These are phyloP conservation scores for Meiosimyza platycephala DNA, from an alignment of 2,888 invertebrate genomes.

Conservation along the genomic window DNA sequence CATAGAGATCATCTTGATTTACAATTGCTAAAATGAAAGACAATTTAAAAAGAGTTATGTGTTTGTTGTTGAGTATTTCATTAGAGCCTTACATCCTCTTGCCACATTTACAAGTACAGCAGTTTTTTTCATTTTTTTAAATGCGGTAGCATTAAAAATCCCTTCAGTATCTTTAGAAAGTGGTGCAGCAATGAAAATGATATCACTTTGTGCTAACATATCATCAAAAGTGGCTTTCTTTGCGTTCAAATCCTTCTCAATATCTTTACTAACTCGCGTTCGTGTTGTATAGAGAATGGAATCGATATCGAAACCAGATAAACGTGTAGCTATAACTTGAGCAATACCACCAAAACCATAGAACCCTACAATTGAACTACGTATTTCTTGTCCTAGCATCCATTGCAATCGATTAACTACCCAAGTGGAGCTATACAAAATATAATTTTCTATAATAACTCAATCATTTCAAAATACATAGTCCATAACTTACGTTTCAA, in stretches of 20 bases:
- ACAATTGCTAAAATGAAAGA: slow-evolving; percentile 70
- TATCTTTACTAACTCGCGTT: slow-evolving; percentile 70
- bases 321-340: slow-evolving; percentile 77
- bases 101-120: slow-evolving; percentile 80
- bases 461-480: too few relatives aligned
- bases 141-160: slow-evolving; percentile 76
- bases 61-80: background rate
- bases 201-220: slow-evolving; percentile 77
- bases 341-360: slow-evolving; percentile 87
- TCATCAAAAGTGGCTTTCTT: slow-evolving; percentile 74
- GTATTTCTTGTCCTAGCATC: slow-evolving; percentile 83
- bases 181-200: slow-evolving; percentile 76
- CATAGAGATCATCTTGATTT: slow-evolving; percentile 83
- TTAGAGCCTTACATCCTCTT: slow-evolving; percentile 69
- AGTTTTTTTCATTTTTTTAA: slow-evolving; percentile 79
- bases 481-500: slow-evolving; percentile 67
- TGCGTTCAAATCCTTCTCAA: slow-evolving; percentile 68
- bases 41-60: background rate
- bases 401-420: slow-evolving; percentile 77
- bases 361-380: slow-evolving; percentile 83
- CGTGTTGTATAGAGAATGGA: slow-evolving; percentile 81
- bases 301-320: slow-evolving; percentile 79
- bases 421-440: slow-evolving; percentile 72
- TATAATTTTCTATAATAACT: background rate
- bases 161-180: slow-evolving; percentile 74